Evolutionary conservation across 30 jellyfish, hydroid and myxozoan genomes (phyloP).

Genomic region (Nemopilema nomurai): DNA sequence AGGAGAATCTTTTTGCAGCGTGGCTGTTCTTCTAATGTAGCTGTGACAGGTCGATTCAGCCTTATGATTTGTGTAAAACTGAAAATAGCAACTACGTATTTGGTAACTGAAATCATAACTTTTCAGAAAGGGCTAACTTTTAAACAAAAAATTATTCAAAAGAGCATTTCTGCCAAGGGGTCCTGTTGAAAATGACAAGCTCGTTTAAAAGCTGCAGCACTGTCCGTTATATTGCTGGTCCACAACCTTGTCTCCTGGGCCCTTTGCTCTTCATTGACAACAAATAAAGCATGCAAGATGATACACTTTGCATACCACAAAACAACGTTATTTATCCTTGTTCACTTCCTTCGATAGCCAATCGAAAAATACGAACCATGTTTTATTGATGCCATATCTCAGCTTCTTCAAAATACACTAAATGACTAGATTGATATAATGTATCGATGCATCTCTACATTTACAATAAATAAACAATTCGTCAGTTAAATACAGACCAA

Average conservation of each 20-base stretch:
- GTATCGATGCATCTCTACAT: not conserved
- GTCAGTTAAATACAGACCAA: not conserved
- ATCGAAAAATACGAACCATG: not conserved
- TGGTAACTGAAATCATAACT: no score
- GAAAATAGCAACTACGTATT: no score
- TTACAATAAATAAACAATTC: not conserved
- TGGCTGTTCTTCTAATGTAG: no score
- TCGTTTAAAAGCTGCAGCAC: not conserved
- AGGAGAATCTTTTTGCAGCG: no score
- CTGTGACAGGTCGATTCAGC: no score
- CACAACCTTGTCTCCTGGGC: not conserved
- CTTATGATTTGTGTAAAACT: no score
- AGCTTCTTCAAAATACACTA: not conserved
- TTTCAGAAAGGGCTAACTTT: no score
- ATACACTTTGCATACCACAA: no score
- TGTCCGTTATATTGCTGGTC: not conserved
- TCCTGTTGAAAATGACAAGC: no score
- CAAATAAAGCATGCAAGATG: not conserved
- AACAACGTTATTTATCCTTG: no score
- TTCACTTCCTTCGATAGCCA: not conserved
- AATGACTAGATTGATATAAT: not conserved
- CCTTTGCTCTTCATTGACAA: not conserved
- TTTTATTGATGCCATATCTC: not conserved
- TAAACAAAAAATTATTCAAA: no score
- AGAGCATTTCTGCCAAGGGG: no score